Evolutionary conservation across 2,113 vertebrate genomes (phyloP), one percentile per base, ranked within the genome.

Genomic region (Nothocercus julius): DNA sequence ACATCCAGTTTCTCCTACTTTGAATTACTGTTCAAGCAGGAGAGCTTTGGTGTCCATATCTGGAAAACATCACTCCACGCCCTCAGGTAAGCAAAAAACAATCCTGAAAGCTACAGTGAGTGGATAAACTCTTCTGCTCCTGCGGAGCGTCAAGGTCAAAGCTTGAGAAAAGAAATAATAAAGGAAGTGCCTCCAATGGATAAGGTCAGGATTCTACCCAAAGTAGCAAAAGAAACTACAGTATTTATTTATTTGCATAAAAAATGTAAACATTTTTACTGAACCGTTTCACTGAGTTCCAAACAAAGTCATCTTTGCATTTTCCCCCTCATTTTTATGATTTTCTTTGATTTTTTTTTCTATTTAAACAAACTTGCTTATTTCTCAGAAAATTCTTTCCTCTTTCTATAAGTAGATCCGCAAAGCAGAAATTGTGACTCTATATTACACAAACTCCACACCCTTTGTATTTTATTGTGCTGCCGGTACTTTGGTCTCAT

Each of bases 341-440:
- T 76, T 95, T 87, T 85, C 86, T 94, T 95, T 95, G 80, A 86
- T 89, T 80, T 92, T 92, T 90, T 92, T 94, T 92, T 93, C 75
- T 89, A 34, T 95, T 93, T 93, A 90, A 90, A 92, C 24, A 9
- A 94, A 96, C 88, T 87, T 96, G 90, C 87, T 97, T 97, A 90
- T 90, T 82, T 92, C 95, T 93, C 85, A 95, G 93, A 97, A 58
- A 97, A 81, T 89, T 47, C 49, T 95, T 97, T 97, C 95, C 95
- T 95, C 97, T 97, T 97, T 97, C 96, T 97, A 5, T 92, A 93
- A 95, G 96, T 90, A 91, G 92, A 70, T 85, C 89, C 28, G 66
- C 63, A 75, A 94, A 95, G 83, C 84, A 95, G 95, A 97, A 96
- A 92, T 91, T 69, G 81, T 51, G 78, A 81, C 63, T 87, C 87